Evolutionary conservation across 1,140 invertebrate species (phyloP), one percentile per base, ranked within the genome.

Genomic region (Drosophila arawakana): DNA sequence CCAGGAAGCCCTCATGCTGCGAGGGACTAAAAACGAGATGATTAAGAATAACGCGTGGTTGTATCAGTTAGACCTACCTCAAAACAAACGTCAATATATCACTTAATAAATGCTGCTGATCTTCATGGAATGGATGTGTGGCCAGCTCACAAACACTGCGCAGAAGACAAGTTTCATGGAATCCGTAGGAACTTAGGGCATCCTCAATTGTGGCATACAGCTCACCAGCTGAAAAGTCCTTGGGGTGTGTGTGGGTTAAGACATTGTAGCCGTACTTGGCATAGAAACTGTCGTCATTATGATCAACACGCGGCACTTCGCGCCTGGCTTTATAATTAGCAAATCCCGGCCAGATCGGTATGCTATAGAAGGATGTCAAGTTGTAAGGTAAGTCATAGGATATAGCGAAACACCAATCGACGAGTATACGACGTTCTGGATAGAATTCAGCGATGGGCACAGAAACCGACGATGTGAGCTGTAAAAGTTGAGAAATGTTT

Each of bases 341-440:
- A 47, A 90, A 90, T 10, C 82, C 80, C 9, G 83, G 88, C 89
- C 89, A 92, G 2, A 92, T 91, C 9, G 91, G 89, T n/a, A 92
- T 82, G 59, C 82, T 90, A 43, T 92, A 92, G 39, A 92, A 92
- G 0, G 76, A 70, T 3, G 63, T 58, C 3, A 91, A 30, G 8
- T 71, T 76, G 44, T 59, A 54, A 6, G 91, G 91, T 30, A 90
- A 66, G 5, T 70, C 79, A 52, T 92, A 92, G 13, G 74, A 65
- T 21, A 92, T 71, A 50, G 85, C 81, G 11, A 92, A 92, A 21
- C 91, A 91, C 89, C 91, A 91, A 75, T 92, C 90, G 11, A 90
- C 52, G 3, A 91, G 43, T 13, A 88, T 76, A 0, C 89, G 83
- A 8, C 91, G 85, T 10, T 92, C 88, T 0, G 90, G 90, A n/a